A percentile compares a stretch with the other conserved stretches of the same genome.
Conservation (phyloP, 2,888 invertebrate genomes). For the Phengaris arion region DNA sequence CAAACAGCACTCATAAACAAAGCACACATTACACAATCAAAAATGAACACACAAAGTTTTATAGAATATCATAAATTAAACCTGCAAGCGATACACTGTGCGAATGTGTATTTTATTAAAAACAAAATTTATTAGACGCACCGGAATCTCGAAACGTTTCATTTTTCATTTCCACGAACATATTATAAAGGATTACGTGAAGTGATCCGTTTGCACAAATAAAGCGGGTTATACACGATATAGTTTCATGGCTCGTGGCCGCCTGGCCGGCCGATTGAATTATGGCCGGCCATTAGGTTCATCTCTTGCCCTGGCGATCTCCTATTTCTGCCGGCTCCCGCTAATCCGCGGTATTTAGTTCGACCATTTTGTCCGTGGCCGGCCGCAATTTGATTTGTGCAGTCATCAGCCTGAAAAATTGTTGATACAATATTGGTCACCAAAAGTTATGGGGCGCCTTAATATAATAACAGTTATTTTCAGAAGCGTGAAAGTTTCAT, state of each 20-base stretch:
- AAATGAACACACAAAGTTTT: background rate
- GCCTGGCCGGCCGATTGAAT: conserved; percentile 56
- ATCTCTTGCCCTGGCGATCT: conserved; percentile 42
- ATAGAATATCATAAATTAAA: conserved; percentile 16
- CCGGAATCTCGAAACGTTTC: conserved; percentile 18
- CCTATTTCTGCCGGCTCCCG: conserved; percentile 46
- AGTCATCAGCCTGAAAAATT: conserved; percentile 2
- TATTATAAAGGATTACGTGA: conserved; percentile 42
- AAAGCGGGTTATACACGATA: conserved; percentile 47
- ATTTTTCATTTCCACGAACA: conserved; percentile 35
- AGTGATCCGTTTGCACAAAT: conserved; percentile 42
- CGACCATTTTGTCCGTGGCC: conserved; percentile 47
- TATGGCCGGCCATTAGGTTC: conserved; percentile 67
- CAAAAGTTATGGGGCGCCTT: too few relatives aligned
- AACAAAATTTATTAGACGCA: conserved; percentile 26
- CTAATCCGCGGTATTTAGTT: conserved; percentile 52
- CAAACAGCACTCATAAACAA: background rate
- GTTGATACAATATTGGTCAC: background rate
- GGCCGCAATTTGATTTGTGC: conserved; percentile 27
- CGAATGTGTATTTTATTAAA: conserved; percentile 19
- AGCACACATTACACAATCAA: background rate
- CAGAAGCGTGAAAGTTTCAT: background rate
- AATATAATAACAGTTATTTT: background rate
- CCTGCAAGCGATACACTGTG: background rate
- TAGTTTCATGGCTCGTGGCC: conserved; percentile 64